Percentiles rank a stretch among this genome's conserved stretches.
Evolutionary conservation across 92 coral and sea anemone species (phyloP).

Genomic region (Siderastrea siderea): DNA sequence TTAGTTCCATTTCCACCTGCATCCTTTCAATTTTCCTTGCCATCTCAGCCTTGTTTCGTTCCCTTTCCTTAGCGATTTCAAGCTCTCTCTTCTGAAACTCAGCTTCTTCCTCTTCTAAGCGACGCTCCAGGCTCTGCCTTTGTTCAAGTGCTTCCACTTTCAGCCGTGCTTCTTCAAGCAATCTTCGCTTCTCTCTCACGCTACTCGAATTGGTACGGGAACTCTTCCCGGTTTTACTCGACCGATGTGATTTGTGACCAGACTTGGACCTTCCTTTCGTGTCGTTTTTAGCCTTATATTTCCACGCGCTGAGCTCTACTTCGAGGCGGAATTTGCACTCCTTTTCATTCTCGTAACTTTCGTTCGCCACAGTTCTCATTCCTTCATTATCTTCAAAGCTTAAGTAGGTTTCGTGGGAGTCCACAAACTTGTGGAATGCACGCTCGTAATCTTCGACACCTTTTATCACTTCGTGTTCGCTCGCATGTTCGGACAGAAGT

Average conservation of each 20-base stretch:
- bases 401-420: conserved; percentile 60
- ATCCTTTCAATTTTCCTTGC: conserved; percentile 24
- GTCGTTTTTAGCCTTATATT: conserved; percentile 10
- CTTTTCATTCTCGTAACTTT: conserved; percentile 61
- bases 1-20: conserved; percentile 13
- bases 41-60: conserved; percentile 15
- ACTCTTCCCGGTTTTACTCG: conserved; percentile 39
- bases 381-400: conserved; percentile 62
- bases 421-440: conserved; percentile 58
- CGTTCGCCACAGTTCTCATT: conserved; percentile 44
- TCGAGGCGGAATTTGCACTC: conserved; percentile 42
- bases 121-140: conserved; percentile 64
- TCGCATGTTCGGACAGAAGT: not conserved
- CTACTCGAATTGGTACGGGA: conserved; percentile 39
- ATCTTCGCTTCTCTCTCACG: conserved; percentile 50
- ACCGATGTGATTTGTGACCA: conserved; percentile 9
- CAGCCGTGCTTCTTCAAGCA: conserved; percentile 70
- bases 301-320: conserved; percentile 25
- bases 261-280: conserved; percentile 12
- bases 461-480: not conserved
- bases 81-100: conserved; percentile 44
- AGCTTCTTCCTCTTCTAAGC: conserved; percentile 34
- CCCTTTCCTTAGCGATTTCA: not conserved
- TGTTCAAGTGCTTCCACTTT: conserved; percentile 57
- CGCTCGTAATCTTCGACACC: conserved; percentile 31